Evolutionary conservation across 2,113 vertebrate genomes (phyloP), one percentile per base, ranked within the genome.

Genomic region (Alces alces): DNA sequence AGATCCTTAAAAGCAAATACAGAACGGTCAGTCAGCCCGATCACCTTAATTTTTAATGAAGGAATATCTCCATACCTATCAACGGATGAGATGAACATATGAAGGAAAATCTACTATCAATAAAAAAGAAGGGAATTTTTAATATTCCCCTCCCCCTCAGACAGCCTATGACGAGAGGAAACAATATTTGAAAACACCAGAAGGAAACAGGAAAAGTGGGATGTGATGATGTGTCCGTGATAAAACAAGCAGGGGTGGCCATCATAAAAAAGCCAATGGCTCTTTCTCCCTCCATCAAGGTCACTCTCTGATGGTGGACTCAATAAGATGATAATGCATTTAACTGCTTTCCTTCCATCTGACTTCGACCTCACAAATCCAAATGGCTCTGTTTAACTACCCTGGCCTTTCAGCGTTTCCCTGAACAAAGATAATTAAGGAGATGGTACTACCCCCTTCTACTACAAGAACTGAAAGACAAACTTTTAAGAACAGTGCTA

Each of bases 211-310:
- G 98, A 97, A 96, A 97, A 97, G 45, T n/a, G 80, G 33, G 96
- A 39, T 96, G 95, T 97, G 98, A 98, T 98, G 98, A 97, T 97
- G 97, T 98, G 97, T 98, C 98, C 98, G 97, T 97, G 97, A 98
- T 98, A 98, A 98, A 96, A 95, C 88, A 95, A 97, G 98, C 93
- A 96, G 79, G 97, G 98, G 98, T 98, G 98, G 98, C 98, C 98
- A 96, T 99, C 99, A 99, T 98, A 98, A 99, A 99, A 98, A 88
- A 98, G 97, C 98, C 99, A 99, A 99, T 98, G 97, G 99, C 98
- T 98, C 99, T 98, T 99, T 99, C 98, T 98, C 99, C 99, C 99
- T 99, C 99, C 98, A 98, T 98, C 99, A 99, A 99, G 99, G 98
- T 99, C 98, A 98, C 96, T 98, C 98, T 98, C 98, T 98, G 98